Conservation (phyloP, 2,113 vertebrate genomes). For the Eurystomus gularis region DNA sequence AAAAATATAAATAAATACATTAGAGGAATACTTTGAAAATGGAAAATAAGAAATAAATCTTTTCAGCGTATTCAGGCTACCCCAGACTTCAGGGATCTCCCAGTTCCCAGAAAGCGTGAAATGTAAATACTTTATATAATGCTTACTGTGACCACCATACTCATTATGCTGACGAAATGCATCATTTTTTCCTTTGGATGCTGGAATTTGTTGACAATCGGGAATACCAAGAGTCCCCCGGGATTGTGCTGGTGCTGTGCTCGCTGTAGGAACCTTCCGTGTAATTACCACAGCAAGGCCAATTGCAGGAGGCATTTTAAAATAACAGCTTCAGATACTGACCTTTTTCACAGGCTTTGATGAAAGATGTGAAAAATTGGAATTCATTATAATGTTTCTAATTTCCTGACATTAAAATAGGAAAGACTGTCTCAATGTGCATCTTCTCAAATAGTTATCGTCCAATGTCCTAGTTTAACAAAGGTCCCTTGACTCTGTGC, state of each 20-base stretch:
- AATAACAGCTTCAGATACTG: slow-evolving; percentile 20
- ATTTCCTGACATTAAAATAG: slow-evolving; percentile 59
- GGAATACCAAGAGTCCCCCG: not conserved
- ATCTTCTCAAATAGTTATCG: not conserved
- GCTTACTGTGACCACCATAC: not conserved
- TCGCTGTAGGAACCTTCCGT: not conserved
- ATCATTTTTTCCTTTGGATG: not conserved
- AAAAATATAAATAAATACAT: not conserved
- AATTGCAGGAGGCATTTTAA: slow-evolving; percentile 17
- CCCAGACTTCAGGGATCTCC: not conserved
- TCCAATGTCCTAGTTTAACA: slow-evolving; percentile 33
- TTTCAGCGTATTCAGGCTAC: not conserved
- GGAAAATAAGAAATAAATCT: not conserved
- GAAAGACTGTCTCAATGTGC: slow-evolving; percentile 12
- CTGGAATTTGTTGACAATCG: slow-evolving; percentile 26
- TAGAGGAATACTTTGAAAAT: not conserved
- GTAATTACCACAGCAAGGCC: not conserved
- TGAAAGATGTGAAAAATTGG: slow-evolving; percentile 29
- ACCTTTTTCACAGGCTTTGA: slow-evolving; percentile 54
- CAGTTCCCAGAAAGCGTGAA: slow-evolving; percentile 27
- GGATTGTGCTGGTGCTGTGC: not conserved
- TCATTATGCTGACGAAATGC: not conserved
- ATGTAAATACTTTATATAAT: not conserved
- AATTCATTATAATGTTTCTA: slow-evolving; percentile 63
- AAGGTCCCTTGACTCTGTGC: slow-evolving; percentile 26